A percentile compares a stretch with the other conserved stretches of the same genome.
Evolutionary conservation across 2,113 vertebrate species (phyloP).

Genomic region (Motacilla tschutschensis): DNA sequence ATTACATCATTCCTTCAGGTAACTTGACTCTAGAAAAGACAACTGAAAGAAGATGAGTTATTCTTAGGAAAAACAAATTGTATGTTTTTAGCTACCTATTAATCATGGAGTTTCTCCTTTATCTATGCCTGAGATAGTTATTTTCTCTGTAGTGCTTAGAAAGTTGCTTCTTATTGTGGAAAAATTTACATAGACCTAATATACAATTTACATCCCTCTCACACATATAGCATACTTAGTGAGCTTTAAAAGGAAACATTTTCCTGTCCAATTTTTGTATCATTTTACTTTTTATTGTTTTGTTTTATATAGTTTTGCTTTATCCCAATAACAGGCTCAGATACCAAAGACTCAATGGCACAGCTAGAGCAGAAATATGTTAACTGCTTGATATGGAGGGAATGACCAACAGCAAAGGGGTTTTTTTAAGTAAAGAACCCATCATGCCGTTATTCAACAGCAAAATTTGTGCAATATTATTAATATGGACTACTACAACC

Average conservation of each 20-base stretch:
- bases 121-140: not conserved
- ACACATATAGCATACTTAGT: accelerated
- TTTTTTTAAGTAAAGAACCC: not conserved
- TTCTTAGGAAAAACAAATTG: not conserved
- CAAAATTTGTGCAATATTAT: not conserved
- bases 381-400: not conserved
- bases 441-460: not conserved
- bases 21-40: not conserved
- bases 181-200: not conserved
- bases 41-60: not conserved
- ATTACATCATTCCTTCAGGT: not conserved
- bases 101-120: not conserved
- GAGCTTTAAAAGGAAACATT: not conserved
- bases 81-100: not conserved
- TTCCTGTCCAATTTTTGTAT: not conserved
- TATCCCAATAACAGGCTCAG: not conserved
- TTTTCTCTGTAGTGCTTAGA: not conserved
- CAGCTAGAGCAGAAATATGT: not conserved
- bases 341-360: not conserved
- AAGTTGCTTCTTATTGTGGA: not conserved
- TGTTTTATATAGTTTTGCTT: not conserved
- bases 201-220: not conserved
- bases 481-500: not conserved
- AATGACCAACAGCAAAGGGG: not conserved
- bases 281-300: not conserved